phyloP scores from a whole-genome alignment of 2,888 invertebrate genomes.

The Phortica okadai region DNA sequence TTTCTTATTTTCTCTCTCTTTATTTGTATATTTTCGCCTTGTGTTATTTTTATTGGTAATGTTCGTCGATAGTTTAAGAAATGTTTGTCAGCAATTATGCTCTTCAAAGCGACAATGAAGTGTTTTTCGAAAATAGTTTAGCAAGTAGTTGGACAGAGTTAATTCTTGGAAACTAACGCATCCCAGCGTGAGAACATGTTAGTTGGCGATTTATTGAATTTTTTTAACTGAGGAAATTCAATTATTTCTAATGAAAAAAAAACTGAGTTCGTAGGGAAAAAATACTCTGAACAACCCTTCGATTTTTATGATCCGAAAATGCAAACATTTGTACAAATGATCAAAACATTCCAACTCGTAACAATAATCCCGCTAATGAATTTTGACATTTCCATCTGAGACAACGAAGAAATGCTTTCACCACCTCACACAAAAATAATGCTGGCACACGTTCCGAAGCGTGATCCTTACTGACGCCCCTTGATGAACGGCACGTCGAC shows the following conservation, averaged over 20 bases:
- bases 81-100: conserved; percentile 66
- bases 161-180: conserved; percentile 55
- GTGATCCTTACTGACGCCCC: not conserved
- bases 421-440: conserved; percentile 13
- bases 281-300: no score
- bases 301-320: not conserved
- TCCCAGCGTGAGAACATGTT: conserved; percentile 54
- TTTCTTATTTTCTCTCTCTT: not conserved
- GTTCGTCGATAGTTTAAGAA: not conserved
- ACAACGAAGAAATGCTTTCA: not conserved
- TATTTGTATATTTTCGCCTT: conserved; percentile 31
- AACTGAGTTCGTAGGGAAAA: no score
- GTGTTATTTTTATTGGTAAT: conserved; percentile 8
- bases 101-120: conserved; percentile 58
- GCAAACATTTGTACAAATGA: conserved; percentile 32
- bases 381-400: conserved; percentile 68
- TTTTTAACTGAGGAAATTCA: not conserved
- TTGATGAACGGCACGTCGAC: not conserved
- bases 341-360: conserved; percentile 32
- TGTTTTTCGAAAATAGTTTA: conserved; percentile 35
- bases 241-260: not conserved
- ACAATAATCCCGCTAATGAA: conserved; percentile 60
- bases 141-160: conserved; percentile 49
- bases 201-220: not conserved
- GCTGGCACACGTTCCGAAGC: conserved; percentile 6